Evolutionary conservation across 2,797 vertebrate genomes (phyloP).

Genomic region (Synaphobranchus kaupii): DNA sequence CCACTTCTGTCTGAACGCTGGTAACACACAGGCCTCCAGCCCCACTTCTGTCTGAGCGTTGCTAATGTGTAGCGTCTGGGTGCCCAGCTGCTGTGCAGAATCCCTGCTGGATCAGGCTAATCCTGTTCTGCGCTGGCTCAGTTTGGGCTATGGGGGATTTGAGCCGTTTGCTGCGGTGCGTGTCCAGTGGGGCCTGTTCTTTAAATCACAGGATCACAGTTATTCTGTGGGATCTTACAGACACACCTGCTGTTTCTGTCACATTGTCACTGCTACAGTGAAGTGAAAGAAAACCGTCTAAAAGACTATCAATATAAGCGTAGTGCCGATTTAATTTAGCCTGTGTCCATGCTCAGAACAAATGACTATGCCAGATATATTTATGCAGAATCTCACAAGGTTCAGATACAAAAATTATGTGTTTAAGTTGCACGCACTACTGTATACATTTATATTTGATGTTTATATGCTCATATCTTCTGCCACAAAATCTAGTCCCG

Average conservation of each 20-base stretch:
- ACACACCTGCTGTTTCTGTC: background rate
- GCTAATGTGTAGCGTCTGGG: background rate
- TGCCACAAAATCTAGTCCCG: too few relatives aligned
- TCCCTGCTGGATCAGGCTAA: conserved; percentile 33
- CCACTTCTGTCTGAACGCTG: too few relatives aligned
- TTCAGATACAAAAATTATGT: background rate
- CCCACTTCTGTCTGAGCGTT: background rate
- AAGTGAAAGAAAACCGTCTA: background rate
- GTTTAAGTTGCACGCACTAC: background rate
- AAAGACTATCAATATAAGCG: too few relatives aligned
- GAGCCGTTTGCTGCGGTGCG: background rate
- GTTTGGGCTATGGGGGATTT: conserved; percentile 15
- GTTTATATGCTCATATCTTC: background rate
- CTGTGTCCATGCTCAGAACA: background rate
- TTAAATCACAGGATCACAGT: background rate
- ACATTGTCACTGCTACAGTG: background rate
- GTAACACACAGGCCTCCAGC: too few relatives aligned
- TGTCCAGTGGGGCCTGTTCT: background rate
- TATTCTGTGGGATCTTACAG: background rate
- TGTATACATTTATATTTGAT: background rate
- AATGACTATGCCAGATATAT: background rate
- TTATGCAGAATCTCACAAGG: background rate
- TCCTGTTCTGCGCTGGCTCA: conserved; percentile 27
- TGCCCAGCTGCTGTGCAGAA: conserved; percentile 9
- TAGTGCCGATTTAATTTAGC: too few relatives aligned